Conservation (phyloP, 2,888 invertebrate species). For the Poecilus cupreus region DNA sequence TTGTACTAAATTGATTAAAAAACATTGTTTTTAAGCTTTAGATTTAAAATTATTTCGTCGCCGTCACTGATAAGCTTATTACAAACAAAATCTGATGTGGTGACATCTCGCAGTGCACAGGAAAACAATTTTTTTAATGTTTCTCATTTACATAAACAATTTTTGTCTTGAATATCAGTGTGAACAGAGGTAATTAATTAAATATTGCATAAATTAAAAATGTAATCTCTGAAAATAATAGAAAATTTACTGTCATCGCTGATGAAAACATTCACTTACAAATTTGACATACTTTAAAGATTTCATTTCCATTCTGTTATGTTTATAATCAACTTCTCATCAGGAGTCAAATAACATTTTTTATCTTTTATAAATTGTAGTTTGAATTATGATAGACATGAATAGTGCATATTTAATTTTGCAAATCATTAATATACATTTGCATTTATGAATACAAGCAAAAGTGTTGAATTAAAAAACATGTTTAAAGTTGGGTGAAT, state of each 20-base stretch:
- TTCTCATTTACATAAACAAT: constrained; percentile 38
- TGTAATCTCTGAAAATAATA: background rate
- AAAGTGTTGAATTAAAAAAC: background rate
- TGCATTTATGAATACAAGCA: background rate
- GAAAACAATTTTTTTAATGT: constrained; percentile 12
- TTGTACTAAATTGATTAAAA: too few species aligned
- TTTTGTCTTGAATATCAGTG: constrained; percentile 17
- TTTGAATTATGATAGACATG: constrained; percentile 16
- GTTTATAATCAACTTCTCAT: constrained; percentile 12
- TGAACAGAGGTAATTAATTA: constrained; percentile 36
- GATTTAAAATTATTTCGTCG: background rate
- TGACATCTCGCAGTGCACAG: background rate
- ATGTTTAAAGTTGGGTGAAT: too few species aligned
- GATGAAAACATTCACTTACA: constrained; percentile 24
- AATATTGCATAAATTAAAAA: constrained; percentile 35
- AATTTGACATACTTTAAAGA: constrained; percentile 24
- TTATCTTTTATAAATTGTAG: background rate
- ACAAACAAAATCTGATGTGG: background rate
- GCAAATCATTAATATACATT: constrained; percentile 24
- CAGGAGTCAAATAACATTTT: constrained; percentile 21
- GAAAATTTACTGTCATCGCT: background rate
- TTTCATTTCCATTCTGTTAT: background rate
- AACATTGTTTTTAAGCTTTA: background rate
- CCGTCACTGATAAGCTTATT: background rate
- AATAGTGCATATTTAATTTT: constrained; percentile 19